These are phyloP conservation scores for Limnothrissa miodon DNA, from an alignment of 2,113 vertebrate species.

Conservation along the genomic window DNA sequence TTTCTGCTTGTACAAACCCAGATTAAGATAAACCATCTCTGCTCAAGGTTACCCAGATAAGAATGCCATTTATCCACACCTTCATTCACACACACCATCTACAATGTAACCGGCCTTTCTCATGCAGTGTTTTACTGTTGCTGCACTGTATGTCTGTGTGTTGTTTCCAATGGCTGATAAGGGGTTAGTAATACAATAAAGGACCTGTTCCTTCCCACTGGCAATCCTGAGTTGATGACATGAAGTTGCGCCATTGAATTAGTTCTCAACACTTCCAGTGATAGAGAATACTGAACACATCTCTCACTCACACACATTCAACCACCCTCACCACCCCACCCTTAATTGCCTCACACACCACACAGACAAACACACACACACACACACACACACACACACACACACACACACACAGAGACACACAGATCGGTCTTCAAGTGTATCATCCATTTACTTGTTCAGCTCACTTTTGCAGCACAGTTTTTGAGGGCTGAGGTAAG, in stretches of 20 bases:
- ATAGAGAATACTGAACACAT: slow-evolving; percentile 26
- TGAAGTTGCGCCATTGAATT: slow-evolving; percentile 47
- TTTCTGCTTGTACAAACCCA: not conserved
- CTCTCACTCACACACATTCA: slow-evolving; percentile 29
- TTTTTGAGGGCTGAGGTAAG: not conserved
- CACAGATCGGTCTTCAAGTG: not conserved
- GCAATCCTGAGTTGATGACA: slow-evolving; percentile 31
- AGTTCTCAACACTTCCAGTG: slow-evolving; percentile 28
- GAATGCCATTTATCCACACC: not conserved
- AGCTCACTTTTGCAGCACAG: not conserved
- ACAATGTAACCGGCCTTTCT: not conserved
- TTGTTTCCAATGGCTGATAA: not conserved
- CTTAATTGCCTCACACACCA: not conserved
- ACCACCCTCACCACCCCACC: not conserved
- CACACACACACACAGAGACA: not conserved
- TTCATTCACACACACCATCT: not conserved
- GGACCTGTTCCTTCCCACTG: slow-evolving; percentile 37
- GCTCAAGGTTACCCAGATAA: not conserved
- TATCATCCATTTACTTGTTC: not conserved
- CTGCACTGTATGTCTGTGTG: not conserved
- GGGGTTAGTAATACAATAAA: slow-evolving; percentile 13
- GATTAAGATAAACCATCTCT: not conserved
- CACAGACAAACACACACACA: slow-evolving; percentile 19
- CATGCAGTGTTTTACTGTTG: not conserved
- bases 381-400: slow-evolving; percentile 12